These are phyloP conservation scores for Drosophila seguyi DNA, from an alignment of 1,140 invertebrate species.

Conservation along the genomic window DNA sequence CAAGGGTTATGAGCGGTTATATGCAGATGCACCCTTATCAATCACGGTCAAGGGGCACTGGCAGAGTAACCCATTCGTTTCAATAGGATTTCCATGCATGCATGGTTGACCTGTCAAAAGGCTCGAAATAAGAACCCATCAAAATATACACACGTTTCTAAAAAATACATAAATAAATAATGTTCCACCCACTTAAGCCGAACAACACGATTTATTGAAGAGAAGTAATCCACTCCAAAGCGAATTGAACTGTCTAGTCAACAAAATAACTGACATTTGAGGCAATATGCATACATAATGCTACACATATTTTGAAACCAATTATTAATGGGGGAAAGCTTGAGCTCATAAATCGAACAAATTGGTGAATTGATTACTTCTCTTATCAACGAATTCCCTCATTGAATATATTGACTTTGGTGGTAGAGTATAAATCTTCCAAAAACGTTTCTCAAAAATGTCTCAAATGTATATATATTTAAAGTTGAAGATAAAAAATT, in stretches of 20 bases:
- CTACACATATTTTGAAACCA: neutral
- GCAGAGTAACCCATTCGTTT: constrained; percentile 35
- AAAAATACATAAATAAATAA: constrained; percentile 34
- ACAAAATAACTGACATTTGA: constrained; percentile 10
- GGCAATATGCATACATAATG: constrained; percentile 6
- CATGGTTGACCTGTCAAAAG: constrained; percentile 31
- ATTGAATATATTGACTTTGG: neutral
- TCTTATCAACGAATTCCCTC: neutral
- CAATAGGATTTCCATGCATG: constrained; percentile 29
- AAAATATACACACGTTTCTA: constrained; percentile 6
- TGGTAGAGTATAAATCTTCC: neutral
- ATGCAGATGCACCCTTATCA: constrained; percentile 43
- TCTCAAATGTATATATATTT: neutral
- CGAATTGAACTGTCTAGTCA: constrained; percentile 21
- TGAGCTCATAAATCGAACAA: constrained; percentile 5
- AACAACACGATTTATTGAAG: constrained; percentile 9
- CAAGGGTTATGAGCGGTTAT: constrained; percentile 3
- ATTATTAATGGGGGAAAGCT: neutral
- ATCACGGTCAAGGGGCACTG: constrained; percentile 19
- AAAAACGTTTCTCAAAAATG: neutral
- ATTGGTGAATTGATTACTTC: neutral
- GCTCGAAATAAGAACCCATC: constrained; percentile 21
- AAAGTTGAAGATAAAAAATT: neutral
- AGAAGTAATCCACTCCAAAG: constrained; percentile 22
- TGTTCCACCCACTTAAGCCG: constrained; percentile 15